Conservation (phyloP, 1,140 invertebrate genomes). For the Centruroides sculpturatus region DNA sequence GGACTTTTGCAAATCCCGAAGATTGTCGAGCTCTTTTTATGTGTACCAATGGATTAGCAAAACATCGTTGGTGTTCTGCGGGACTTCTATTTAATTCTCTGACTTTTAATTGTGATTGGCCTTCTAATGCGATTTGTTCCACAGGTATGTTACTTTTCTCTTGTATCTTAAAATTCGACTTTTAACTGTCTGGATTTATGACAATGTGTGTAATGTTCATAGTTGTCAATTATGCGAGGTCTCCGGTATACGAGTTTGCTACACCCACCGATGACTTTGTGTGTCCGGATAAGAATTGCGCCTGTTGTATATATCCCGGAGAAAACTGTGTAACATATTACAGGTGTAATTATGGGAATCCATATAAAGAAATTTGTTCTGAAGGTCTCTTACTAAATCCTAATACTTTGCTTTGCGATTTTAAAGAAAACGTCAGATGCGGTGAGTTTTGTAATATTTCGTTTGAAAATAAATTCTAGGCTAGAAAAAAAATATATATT, state of each 20-base stretch:
- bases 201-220: background rate
- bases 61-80: background rate
- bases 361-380: constrained; percentile 1
- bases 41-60: background rate
- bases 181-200: too few species aligned
- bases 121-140: background rate
- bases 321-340: constrained; percentile 3
- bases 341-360: constrained; percentile 1
- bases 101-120: constrained; percentile 7
- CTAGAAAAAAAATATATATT: background rate
- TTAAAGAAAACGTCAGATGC: constrained; percentile 1
- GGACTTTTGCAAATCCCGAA: constrained; percentile 1
- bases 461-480: background rate
- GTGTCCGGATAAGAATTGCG: constrained; percentile 1
- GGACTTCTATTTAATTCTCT: constrained; percentile 6
- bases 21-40: constrained; percentile 11
- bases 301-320: background rate
- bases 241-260: background rate
- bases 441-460: background rate
- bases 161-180: too few species aligned
- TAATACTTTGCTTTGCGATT: constrained; percentile 1
- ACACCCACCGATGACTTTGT: background rate
- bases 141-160: background rate
- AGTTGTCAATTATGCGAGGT: background rate
- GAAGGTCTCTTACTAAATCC: background rate